These are phyloP conservation scores for Drosophila neotestacea DNA, from an alignment of 2,888 invertebrate genomes.

Conservation along the genomic window DNA sequence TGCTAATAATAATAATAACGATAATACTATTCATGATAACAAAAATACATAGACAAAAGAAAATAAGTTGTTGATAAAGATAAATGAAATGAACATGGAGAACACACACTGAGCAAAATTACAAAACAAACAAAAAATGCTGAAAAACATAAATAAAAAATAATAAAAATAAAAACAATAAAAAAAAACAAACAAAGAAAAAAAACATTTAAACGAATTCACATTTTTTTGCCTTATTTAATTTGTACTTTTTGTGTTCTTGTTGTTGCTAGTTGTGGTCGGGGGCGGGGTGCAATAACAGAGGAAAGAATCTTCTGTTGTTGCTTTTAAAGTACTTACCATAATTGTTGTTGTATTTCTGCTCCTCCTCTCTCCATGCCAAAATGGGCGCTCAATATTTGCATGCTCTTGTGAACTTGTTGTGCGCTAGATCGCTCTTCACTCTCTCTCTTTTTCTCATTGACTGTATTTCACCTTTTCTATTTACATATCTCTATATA, in stretches of 20 bases:
- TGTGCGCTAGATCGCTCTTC: constrained; percentile 36
- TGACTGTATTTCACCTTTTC: constrained; percentile 3
- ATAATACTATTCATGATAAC: constrained; percentile 9
- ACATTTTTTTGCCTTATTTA: constrained; percentile 50
- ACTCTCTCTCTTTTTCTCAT: constrained; percentile 20
- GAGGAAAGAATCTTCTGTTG: constrained; percentile 1
- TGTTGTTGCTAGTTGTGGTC: constrained; percentile 45
- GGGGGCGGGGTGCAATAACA: no score
- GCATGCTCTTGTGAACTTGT: constrained; percentile 51
- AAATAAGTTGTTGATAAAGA: constrained; percentile 51
- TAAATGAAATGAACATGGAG: constrained; percentile 22
- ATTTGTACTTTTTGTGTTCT: constrained; percentile 50
- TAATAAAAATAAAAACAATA: constrained; percentile 61
- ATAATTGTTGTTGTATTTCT: constrained; percentile 18
- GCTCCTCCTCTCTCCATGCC: constrained; percentile 27
- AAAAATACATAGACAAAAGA: constrained; percentile 39
- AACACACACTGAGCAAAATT: constrained; percentile 61
- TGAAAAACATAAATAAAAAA: constrained; percentile 69
- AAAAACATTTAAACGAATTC: constrained; percentile 52
- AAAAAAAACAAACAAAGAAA: constrained; percentile 48
- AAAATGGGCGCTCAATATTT: constrained; percentile 28
- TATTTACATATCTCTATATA: constrained; percentile 16
- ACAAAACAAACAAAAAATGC: constrained; percentile 61
- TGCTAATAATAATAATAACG: constrained; percentile 37
- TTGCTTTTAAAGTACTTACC: constrained; percentile 12